Base-by-base conservation (phyloP, 2,888 invertebrate genomes). In the Azorinus chamasolen region DNA sequence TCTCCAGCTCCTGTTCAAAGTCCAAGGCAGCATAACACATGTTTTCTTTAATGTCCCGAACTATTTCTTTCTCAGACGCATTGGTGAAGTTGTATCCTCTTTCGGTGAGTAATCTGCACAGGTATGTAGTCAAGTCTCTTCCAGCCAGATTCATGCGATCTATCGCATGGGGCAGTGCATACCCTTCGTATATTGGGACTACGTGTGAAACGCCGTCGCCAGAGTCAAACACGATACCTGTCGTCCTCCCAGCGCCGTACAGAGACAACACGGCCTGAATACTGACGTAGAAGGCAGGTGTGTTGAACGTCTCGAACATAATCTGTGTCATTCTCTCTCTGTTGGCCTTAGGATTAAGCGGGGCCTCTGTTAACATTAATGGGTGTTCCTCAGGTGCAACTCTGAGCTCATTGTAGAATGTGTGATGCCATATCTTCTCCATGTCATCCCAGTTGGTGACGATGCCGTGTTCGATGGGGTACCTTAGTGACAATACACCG, bases 351-450 rank as follows among this genome's bases (percentile, higher is more conserved):
- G 77, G 77, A 59, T 77, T 77, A 8, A 79, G 46, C 5, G 74
- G 71, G 8, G 75, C 66, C 20, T 75, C 79, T 10, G 79, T 68
- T 16, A 69, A 41, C n/a, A 65, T 37, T 1, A 72, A 53, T 3
- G 97, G 97, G 93, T 97, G 97, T 94, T 97, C 97, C 94, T 97
- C 97, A 80, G 98, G 98, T 62, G 97, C 98, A 59, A 98, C 98
- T 94, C 98, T 16, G 5, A 61, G 59, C 25, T 62, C 62, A 16
- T 62, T 24, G 41, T 39, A 22, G 27, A 62, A 62, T 10, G 41
- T 50, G 39, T 62, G 37, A 10, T 48, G 59, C 59, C 59, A 61
- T 8, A 58, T 45, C 41, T 58, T 58, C 58, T 58, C 58, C 58
- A 58, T 58, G 41, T 58, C 58, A n/a, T 58, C 58, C 58, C 58